Base-by-base conservation (phyloP, 2,113 vertebrate species). In the Vombatus ursinus region DNA sequence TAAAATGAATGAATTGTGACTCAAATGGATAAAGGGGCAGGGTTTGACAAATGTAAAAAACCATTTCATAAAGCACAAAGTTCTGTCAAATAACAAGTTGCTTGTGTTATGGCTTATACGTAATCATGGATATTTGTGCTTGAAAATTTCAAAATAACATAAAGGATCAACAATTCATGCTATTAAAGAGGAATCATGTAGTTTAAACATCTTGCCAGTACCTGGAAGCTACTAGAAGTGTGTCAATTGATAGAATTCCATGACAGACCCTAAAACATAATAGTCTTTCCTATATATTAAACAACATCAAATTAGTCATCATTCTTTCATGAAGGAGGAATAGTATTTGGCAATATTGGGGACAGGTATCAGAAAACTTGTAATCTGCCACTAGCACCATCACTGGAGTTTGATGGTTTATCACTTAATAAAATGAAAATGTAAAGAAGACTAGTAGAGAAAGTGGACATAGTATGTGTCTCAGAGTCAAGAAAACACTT, bases 131-230 rank as follows among this genome's bases (percentile, higher is more conserved):
- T 52, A 92, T 61, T 37, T 28, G n/a, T 31, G 89, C 1, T 47
- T 54, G 14, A 8, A 54, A 19, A 28, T 90, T 90, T 95, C 90
- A 90, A 12, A 51, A 93, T 24, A 96, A 19, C 4, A 84, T 37
- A 37, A 84, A 95, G 1, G 52, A 68, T 93, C 0, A 0, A 37
- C 94, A 54, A 91, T 5, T 93, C 28, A 26, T 95, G 90, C 51
- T 23, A 93, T 96, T 93, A 94, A 96, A 54, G 93, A 96, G 92
- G 93, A 94, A 97, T 94, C n/a, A 49, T 96, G 96, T 52, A 14
- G 53, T 57, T 93, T n/a, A 4, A 89, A 95, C 95, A 92, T 96
- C 93, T 94, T 93, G 96, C 93, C 47, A 92, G 8, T 93, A 50
- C 90, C 52, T 96, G 54, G 90, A 95, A 96, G 25, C 23, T 0